These are phyloP conservation scores for Capra hircus DNA, from an alignment of 2,113 vertebrate species.

Conservation along the genomic window DNA sequence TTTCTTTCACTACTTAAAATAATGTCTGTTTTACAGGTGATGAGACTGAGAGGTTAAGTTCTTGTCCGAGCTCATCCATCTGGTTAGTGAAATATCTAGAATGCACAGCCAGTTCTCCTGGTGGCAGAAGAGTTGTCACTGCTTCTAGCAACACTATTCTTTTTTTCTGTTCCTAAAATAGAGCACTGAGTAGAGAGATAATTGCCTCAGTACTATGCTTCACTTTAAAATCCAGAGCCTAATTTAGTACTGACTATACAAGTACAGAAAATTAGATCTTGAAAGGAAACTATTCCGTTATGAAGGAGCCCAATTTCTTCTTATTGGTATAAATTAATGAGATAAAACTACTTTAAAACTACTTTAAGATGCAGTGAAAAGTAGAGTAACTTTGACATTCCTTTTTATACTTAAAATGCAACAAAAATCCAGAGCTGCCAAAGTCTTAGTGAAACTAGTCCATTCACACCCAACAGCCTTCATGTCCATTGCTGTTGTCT, in stretches of 20 bases:
- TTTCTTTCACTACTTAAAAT: background rate
- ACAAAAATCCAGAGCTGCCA: background rate
- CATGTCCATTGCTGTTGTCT: fast-evolving
- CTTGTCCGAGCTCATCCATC: background rate
- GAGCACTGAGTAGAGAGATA: slow-evolving; percentile 21
- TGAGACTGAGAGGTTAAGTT: background rate
- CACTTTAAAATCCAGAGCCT: slow-evolving; percentile 40
- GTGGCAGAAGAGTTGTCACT: background rate
- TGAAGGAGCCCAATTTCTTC: slow-evolving; percentile 38
- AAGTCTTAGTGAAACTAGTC: background rate
- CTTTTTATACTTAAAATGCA: slow-evolving; percentile 1
- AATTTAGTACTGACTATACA: slow-evolving; percentile 51
- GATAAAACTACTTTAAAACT: slow-evolving; percentile 37
- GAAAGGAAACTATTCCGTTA: slow-evolving; percentile 14
- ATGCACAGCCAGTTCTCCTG: background rate
- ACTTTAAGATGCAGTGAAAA: slow-evolving; percentile 30
- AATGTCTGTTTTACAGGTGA: background rate
- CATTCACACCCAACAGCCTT: fast-evolving
- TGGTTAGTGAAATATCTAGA: background rate
- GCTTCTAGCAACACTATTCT: background rate
- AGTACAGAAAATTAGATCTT: slow-evolving; percentile 51
- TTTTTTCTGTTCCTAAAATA: slow-evolving; percentile 45
- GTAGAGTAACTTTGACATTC: slow-evolving; percentile 20
- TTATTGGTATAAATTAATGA: slow-evolving; percentile 60
- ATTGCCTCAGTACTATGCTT: slow-evolving; percentile 29